Base-by-base conservation (phyloP, 2,113 vertebrate species). In the Bufo gargarizans region DNA sequence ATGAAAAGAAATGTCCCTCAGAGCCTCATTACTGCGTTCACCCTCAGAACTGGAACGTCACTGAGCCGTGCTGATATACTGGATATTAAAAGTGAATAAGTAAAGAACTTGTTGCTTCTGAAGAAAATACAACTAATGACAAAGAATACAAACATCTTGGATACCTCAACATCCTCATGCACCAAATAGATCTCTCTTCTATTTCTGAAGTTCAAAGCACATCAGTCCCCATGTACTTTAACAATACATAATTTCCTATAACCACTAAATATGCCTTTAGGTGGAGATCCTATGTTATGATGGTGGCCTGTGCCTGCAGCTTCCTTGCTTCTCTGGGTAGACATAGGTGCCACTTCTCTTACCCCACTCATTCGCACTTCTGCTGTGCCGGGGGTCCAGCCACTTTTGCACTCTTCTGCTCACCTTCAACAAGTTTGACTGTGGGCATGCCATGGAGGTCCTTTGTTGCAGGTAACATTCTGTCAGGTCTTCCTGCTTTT, bases 21-120 rank as follows among this genome's bases (percentile, higher is more conserved):
- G 89, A 92, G 85, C 89, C 90, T 91, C 93, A 92, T 93, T 92
- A 90, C 72, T 89, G 76, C 91, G 89, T 92, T 93, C 89, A 92
- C 91, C 79, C 90, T 91, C 91, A 82, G 81, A 84, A 84, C n/a
- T 58, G 87, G 82, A 84, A 49, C 74, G 50, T 89, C 87, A 88
- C 56, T 22, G 58, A 55, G 87, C 50, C 84, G n/a, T 13, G 59
- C 82, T 84, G n/a, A 69, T 84, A 84, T 56, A 84, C 22, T 84
- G 72, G 74, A 84, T 78, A 84, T 84, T 89, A 82, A 83, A 83
- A 88, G 63, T 45, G 58, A 76, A 88, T 82, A 53, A 78, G 61
- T 67, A 84, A 77, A 77, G 87, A 63, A 71, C 49, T n/a, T 22
- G 59, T 17, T 76, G 56, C 58, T 84, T 81, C 79, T 77, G n/a